Evolutionary conservation across 2,888 invertebrate genomes (phyloP), one percentile per base, ranked within the genome.

Genomic region (Eupithecia vulgata): DNA sequence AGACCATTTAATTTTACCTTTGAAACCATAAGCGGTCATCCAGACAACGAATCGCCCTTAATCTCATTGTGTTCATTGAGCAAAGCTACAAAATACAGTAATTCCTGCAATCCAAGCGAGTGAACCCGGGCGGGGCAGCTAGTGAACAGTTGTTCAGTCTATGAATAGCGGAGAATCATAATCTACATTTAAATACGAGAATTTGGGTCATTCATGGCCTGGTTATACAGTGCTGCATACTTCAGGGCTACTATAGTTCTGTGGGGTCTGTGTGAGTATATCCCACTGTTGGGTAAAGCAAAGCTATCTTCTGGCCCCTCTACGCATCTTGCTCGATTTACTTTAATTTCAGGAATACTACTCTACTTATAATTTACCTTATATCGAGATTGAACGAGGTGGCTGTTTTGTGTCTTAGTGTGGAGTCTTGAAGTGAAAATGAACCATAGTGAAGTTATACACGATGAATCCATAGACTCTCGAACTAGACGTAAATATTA

Each of bases 111-210:
- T 34, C 34, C 17, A 15, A 17, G 7, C 61, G 61, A 61, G 61
- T 61, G 34, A 34, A 34, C 15, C 61, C 61, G 34, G 34, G 61
- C 34, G 15, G 1, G 34, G 4, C 2, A 15, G 64, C 64, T 35
- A 17, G 64, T 37, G 5, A 62, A 62, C 62, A 21, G 64, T 64
- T 64, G 64, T 64, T 64, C 42, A 21, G 30, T 68, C 59, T 68
- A 59, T 68, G 65, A 65, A 72, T 73, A 71, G 34, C 30, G 21
- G 45, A 12, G 61, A 73, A 48, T 73, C 62, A 70, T 73, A 67
- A 73, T 73, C 67, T 37, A 42, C 67, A 73, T 73, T 69, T 66
- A 73, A 64, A 64, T 64, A 37, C 37, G 21, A n/a, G 64, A n/a
- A 64, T 64, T 64, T n/a, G 64, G 64, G 64, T 64, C 64, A 64